Conservation (phyloP, 1,140 invertebrate species). For the Psilanteris sp. region DNA sequence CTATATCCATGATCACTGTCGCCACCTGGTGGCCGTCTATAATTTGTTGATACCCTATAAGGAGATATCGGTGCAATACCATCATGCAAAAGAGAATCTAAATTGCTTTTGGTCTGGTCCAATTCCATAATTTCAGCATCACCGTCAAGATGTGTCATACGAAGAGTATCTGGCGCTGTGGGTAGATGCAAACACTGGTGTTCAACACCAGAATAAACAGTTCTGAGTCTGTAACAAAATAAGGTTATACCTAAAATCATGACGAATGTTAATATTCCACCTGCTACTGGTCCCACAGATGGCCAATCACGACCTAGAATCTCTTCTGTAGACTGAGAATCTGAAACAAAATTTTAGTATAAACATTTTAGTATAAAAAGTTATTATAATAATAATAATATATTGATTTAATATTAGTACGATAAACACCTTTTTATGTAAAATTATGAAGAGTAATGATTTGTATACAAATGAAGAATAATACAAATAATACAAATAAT, state of each 20-base stretch:
- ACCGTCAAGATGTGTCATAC: conserved; percentile 76
- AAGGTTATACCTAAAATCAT: conserved; percentile 82
- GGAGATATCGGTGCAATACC: conserved; percentile 88
- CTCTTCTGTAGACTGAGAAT: conserved; percentile 78
- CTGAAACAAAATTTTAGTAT: conserved; percentile 71
- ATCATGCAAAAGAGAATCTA: conserved; percentile 83
- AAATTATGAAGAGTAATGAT: no score
- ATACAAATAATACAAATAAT: no score
- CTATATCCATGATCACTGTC: conserved; percentile 97
- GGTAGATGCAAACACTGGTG: conserved; percentile 77
- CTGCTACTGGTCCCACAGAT: conserved; percentile 84
- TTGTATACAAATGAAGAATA: no score
- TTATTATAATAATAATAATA: no score
- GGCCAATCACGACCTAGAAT: conserved; percentile 79
- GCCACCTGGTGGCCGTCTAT: conserved; percentile 88
- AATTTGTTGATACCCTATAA: conserved; percentile 90
- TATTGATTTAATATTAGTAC: no score
- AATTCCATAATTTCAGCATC: conserved; percentile 72
- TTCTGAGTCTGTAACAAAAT: conserved; percentile 83
- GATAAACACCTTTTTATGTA: no score
- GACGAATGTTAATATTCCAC: conserved; percentile 83
- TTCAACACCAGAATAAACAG: conserved; percentile 74
- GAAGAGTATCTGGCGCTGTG: conserved; percentile 73
- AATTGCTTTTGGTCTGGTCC: conserved; percentile 76
- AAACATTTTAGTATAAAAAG: no score